phyloP scores from a whole-genome alignment of 2,888 invertebrate species.

The Schrankia costaestrigalis region DNA sequence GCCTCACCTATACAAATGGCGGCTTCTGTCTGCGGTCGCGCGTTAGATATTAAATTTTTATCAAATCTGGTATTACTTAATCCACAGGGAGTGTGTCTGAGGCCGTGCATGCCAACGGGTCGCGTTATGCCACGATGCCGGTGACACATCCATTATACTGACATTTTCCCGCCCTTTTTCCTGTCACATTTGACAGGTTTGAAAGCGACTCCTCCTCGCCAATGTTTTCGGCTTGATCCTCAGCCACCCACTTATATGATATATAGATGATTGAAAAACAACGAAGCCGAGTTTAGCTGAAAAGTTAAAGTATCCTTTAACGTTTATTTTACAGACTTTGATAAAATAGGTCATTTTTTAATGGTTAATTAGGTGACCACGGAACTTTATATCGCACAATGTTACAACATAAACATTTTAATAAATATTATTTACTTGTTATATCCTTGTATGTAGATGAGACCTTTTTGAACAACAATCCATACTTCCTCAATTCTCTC shows the following conservation, averaged over 20 bases:
- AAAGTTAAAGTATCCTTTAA: neutral
- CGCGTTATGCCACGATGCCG: conserved; percentile 66
- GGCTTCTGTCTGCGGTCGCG: conserved; percentile 28
- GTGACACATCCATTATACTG: conserved; percentile 80
- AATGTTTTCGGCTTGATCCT: conserved; percentile 64
- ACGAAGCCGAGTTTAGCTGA: neutral
- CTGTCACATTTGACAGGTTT: conserved; percentile 78
- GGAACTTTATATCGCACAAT: too few relatives aligned
- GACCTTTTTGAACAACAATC: too few relatives aligned
- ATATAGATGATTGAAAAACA: conserved; percentile 42
- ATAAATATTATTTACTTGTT: too few relatives aligned
- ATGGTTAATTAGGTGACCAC: too few relatives aligned
- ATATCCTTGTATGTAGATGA: too few relatives aligned
- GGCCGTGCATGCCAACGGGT: conserved; percentile 61
- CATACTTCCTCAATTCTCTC: too few relatives aligned
- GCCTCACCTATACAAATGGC: conserved; percentile 1
- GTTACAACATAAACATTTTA: too few relatives aligned
- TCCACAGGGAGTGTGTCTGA: conserved; percentile 61
- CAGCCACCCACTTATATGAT: conserved; percentile 43
- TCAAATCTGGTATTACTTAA: conserved; percentile 58
- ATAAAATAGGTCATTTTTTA: too few relatives aligned
- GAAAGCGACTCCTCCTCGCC: conserved; percentile 73
- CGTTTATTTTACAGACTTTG: neutral
- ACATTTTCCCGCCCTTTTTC: conserved; percentile 78
- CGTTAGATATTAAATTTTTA: conserved; percentile 44